Base-by-base conservation (phyloP, 2,888 invertebrate genomes). In the Netelia melanura region DNA sequence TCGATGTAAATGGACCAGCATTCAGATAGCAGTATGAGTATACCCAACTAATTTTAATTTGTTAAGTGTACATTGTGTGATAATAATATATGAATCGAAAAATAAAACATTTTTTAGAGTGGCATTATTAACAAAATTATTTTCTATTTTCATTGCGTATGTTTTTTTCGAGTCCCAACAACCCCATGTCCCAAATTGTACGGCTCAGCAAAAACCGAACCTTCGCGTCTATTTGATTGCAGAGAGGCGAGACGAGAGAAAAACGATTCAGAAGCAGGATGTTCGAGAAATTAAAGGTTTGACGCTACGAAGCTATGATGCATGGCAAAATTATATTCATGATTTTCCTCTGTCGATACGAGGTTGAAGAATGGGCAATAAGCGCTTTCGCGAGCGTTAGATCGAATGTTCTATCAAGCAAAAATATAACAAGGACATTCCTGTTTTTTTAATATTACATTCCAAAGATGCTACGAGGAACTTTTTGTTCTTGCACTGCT, bases 271-370 rank as follows among this genome's bases (percentile, higher is more conserved):
- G 88, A 87, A 87, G 88, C 93, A 93, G 89, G 93, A 93, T 93
- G 90, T 93, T 93, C 93, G 90, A 88, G 92, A 93, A 90, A 93
- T 91, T 90, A 92, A 93, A 93, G 93, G 93, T 93, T 93, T 92
- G 93, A 88, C 74, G 84, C 86, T 85, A 89, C 89, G 87, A 89
- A 68, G 86, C 89, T 90, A 89, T 78, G 87, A 83, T 87, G 92
- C 92, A 92, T 92, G 91, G 62, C 68, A 79, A 52, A 87, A 82
- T 83, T 80, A 83, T 81, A 86, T 72, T 83, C 62, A 83, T 70
- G 67, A 76, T 86, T 83, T 77, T 81, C 86, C 76, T 61, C 61
- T 68, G 52, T 64, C 70, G 79, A 81, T 83, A 76, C 85, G 86
- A 86, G 83, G 64, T 82, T 79, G 58, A 75, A 25, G 54, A 76